Evolutionary conservation across 2,888 invertebrate genomes (phyloP).

Genomic region (Agrochola lota): DNA sequence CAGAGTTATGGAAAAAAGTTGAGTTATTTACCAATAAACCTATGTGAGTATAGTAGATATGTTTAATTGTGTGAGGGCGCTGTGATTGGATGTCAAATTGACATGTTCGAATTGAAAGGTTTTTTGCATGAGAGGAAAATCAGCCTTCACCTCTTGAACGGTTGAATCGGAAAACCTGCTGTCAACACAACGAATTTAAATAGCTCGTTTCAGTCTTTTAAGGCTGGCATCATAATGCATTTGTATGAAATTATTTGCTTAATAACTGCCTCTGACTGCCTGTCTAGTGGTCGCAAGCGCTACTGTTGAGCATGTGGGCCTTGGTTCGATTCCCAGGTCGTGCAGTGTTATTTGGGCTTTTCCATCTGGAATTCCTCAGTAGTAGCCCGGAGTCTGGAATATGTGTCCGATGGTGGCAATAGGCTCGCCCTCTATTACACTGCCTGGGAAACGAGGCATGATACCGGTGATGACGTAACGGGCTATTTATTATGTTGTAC

Average conservation of each 20-base stretch:
- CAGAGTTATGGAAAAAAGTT: constrained; percentile 19
- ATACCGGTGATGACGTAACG: not conserved
- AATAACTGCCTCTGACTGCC: not conserved
- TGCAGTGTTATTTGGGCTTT: too few relatives aligned
- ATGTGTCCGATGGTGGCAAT: too few relatives aligned
- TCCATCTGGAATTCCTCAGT: too few relatives aligned
- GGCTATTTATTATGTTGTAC: not conserved
- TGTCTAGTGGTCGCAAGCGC: too few relatives aligned
- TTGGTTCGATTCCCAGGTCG: too few relatives aligned
- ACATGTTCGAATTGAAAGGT: constrained; percentile 39
- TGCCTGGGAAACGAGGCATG: too few relatives aligned
- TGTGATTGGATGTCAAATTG: constrained; percentile 39
- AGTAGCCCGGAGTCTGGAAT: too few relatives aligned
- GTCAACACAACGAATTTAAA: not conserved
- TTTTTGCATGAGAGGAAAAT: constrained; percentile 32
- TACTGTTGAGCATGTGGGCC: too few relatives aligned
- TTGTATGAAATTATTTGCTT: not conserved
- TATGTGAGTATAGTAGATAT: not conserved
- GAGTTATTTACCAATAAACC: constrained; percentile 18
- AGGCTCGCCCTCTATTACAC: too few relatives aligned
- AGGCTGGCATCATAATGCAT: not conserved
- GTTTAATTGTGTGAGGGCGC: not conserved
- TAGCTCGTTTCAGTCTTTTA: not conserved
- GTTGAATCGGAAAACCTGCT: constrained; percentile 5
- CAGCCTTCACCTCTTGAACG: constrained; percentile 6